phyloP scores from a whole-genome alignment of 2,888 invertebrate species.

The Apodemia mormo region DNA sequence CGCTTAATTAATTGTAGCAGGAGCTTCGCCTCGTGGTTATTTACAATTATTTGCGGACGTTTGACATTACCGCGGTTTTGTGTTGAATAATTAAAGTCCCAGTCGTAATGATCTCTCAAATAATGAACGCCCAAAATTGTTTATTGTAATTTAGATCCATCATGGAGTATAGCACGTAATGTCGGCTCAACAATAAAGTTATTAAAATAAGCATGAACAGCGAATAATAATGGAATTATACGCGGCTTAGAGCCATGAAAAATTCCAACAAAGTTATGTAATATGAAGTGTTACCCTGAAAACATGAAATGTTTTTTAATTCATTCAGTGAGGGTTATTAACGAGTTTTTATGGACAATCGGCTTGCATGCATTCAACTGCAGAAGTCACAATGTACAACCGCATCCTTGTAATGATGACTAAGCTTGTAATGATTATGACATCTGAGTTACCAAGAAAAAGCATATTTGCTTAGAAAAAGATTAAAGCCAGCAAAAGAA shows the following conservation, averaged over 20 bases:
- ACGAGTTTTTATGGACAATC: not conserved
- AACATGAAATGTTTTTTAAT: conserved; percentile 20
- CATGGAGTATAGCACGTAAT: conserved; percentile 71
- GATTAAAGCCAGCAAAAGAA: no score
- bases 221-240: conserved; percentile 46
- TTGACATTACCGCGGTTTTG: conserved; percentile 71
- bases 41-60: conserved; percentile 75
- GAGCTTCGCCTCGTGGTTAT: conserved; percentile 69
- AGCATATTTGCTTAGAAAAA: not conserved
- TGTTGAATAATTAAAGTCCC: conserved; percentile 70
- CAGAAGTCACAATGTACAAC: not conserved
- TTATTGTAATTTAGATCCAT: conserved; percentile 74
- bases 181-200: conserved; percentile 62
- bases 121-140: conserved; percentile 76
- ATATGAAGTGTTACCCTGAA: not conserved
- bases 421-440: not conserved
- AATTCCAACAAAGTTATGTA: conserved; percentile 24
- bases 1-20: conserved; percentile 70
- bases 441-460: not conserved
- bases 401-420: not conserved
- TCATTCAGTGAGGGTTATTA: not conserved
- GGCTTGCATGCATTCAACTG: not conserved
- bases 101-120: conserved; percentile 68
- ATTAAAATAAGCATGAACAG: conserved; percentile 60
- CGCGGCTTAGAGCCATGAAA: conserved; percentile 34